Percentiles rank a stretch among this genome's conserved stretches.
These are phyloP conservation scores for Poecilia latipinna DNA, from an alignment of 2,113 vertebrate genomes.

Conservation along the genomic window DNA sequence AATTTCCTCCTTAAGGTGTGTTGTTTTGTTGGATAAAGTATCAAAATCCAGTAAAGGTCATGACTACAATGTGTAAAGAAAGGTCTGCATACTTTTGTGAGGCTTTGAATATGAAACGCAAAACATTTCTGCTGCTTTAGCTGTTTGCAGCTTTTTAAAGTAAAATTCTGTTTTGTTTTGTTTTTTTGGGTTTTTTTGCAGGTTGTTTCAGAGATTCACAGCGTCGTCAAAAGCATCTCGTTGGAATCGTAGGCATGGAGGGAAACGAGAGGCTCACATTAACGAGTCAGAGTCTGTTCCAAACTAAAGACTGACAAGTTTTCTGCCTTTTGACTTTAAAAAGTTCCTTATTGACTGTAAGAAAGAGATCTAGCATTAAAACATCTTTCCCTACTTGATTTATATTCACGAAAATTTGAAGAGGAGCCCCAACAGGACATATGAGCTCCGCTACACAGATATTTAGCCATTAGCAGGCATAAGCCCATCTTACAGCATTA, in stretches of 20 bases:
- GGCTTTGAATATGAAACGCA: background rate
- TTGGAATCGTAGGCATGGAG: constrained; percentile 3
- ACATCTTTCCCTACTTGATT: background rate
- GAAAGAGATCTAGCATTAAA: background rate
- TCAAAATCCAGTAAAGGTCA: background rate
- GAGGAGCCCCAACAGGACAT: too few relatives aligned
- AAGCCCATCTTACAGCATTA: too few relatives aligned
- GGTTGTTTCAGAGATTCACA: constrained; percentile 68
- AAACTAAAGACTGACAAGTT: background rate
- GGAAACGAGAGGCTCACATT: background rate
- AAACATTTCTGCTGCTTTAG: background rate
- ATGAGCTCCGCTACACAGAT: too few relatives aligned
- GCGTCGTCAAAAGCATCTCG: constrained; percentile 54
- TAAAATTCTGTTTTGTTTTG: background rate
- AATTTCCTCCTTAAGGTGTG: too few relatives aligned
- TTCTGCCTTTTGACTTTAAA: background rate
- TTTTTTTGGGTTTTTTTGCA: constrained; percentile 27
- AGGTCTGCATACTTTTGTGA: background rate
- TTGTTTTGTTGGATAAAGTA: too few relatives aligned
- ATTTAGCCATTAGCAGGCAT: too few relatives aligned
- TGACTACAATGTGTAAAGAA: background rate
- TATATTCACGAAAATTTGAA: background rate
- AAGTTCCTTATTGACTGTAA: background rate
- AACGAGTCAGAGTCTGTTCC: background rate
- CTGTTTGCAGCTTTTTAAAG: background rate